Base-by-base conservation (phyloP, 2,113 vertebrate species). In the Oostethus manadensis region DNA sequence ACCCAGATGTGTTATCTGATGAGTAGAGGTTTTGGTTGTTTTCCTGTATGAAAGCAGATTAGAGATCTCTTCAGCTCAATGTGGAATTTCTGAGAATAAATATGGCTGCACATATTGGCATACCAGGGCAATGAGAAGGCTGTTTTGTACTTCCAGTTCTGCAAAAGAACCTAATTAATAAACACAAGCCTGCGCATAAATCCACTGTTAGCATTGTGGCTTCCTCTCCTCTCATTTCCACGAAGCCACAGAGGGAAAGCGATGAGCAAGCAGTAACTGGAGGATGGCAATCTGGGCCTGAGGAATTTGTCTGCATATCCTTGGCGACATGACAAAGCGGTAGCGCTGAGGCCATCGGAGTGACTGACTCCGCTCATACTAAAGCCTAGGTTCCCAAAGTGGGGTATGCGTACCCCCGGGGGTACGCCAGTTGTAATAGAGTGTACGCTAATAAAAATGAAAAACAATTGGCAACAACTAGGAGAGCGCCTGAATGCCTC, bases 1-100 rank as follows among this genome's bases (percentile, higher is more conserved):
- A 77, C 58, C 74, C 54, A 46, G 29, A 73, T 33, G 4, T 43
- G 60, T 87, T 87, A 88, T 89, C 87, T 87, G 86, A 87, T 87
- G 59, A 67, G 75, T 29, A 60, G 56, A 44, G 64, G n/a, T 73
- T 71, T 40, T 83, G 76, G 67, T 65, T 63, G 63, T 56, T 69
- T 64, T 77, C 68, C 62, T 60, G 60, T 63, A 56, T 9, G 73
- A 77, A 68, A 68, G 70, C 58, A 78, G 74, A 55, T 55, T 55
- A 55, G 63, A 58, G 64, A 78, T 64, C 58, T 70, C 40, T 57
- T 46, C 50, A 15, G 44, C 33, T 58, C n/a, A 47, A 40, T 56
- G 21, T 49, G 21, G 61, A 74, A 58, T 58, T 51, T 63, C n/a
- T 67, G 78, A 81, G 71, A 71, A 72, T 58, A 70, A 51, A 84